phyloP scores from a whole-genome alignment of 1,140 invertebrate genomes.

The Neodiprion pinetum region DNA sequence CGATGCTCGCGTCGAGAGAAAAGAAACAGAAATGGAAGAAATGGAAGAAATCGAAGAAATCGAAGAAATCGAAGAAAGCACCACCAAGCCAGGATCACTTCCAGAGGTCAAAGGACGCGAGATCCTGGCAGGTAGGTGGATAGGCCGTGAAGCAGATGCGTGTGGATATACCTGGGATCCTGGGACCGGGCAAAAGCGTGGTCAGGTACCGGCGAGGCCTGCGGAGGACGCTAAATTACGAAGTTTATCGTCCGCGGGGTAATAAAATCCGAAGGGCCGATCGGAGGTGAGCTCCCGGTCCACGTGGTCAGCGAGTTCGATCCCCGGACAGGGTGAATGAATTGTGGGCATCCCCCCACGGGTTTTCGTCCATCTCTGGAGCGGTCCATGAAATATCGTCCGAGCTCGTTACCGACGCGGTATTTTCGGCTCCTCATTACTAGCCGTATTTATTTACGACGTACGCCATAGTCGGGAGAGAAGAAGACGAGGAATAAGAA shows the following conservation, averaged over 20 bases:
- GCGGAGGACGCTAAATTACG: slow-evolving; percentile 44
- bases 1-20: too few relatives aligned
- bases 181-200: background rate
- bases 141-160: background rate
- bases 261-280: slow-evolving; percentile 37
- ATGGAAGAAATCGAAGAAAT: too few relatives aligned
- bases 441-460: slow-evolving; percentile 2
- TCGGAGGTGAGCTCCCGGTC: background rate
- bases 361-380: background rate
- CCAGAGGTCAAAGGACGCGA: background rate
- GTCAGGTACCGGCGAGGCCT: slow-evolving; percentile 36
- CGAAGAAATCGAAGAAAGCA: too few relatives aligned
- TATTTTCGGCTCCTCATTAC: slow-evolving; percentile 3
- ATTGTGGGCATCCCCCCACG: background rate
- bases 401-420: background rate
- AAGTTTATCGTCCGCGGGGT: slow-evolving; percentile 44
- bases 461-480: too few relatives aligned
- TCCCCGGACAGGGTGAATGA: background rate
- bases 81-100: background rate
- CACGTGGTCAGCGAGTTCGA: background rate
- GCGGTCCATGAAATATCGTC: background rate
- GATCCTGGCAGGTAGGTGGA: background rate
- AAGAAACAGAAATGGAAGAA: too few relatives aligned
- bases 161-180: slow-evolving; percentile 11
- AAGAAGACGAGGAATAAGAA: too few relatives aligned